Base-by-base conservation (phyloP, 2,797 vertebrate species). In the Paedocypris micromegethes region DNA sequence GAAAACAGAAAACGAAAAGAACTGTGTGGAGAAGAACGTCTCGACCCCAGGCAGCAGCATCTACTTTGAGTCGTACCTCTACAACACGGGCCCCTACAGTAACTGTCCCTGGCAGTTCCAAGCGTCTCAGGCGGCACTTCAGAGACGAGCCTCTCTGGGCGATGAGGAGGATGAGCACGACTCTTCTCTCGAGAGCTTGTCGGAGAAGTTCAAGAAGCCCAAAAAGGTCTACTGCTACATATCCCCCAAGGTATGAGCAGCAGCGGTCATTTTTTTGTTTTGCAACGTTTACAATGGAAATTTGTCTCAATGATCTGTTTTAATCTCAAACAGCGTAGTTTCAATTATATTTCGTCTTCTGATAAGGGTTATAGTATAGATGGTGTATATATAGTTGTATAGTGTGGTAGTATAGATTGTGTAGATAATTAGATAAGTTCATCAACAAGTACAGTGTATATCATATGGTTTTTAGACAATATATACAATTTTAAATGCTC, bases 211-310 rank as follows among this genome's bases (percentile, higher is more conserved):
- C 83, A 98, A 98, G 88, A 99, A 98, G 87, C 96, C 96, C 70
- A 99, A 99, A 91, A 99, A 99, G 85, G 96, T 99, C 75, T 99
- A 98, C 82, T 99, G 96, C 83, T 99, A 99, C 68, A 96, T 98
- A 85, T 98, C 97, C 77, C 95, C 96, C 87, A 99, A 99, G 95
- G 97, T 96, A 80, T 74, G 68, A 67, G 23, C 23, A 23, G 23
- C 23, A 23, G 23, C 23, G 1, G 23, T 23, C 23, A 23, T 23
- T 23, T 23, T 23, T 23, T 23, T 23, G 23, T 23, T 23, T 23
- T 23, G 23, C 23, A 23, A 23, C 23, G 23, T 23, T 23, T 23
- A 1, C 23, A 23, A 23, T 23, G 23, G 23, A 23, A 23, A 23
- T 23, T 23, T 23, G 23, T 23, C 23, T 23, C 23, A 23, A 23